These are phyloP conservation scores for Nephrotoma appendiculata DNA, from an alignment of 2,888 invertebrate genomes.

Conservation along the genomic window DNA sequence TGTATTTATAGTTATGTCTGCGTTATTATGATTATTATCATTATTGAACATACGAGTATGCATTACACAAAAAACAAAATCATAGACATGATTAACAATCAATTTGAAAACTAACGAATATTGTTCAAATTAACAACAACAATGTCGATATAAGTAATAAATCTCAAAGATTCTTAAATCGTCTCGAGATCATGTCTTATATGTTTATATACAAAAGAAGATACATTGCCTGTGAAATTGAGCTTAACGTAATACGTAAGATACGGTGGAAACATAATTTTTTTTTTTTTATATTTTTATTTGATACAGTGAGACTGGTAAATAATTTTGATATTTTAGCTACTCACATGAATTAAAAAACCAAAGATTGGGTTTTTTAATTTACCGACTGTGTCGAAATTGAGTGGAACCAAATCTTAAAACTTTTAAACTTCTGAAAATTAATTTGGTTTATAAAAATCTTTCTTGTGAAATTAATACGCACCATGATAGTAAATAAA, in stretches of 20 bases:
- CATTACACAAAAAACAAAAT: background rate
- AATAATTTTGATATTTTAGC: background rate
- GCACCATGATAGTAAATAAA: background rate
- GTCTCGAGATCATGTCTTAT: background rate
- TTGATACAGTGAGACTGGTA: background rate
- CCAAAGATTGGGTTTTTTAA: background rate
- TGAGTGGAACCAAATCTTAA: background rate
- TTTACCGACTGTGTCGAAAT: background rate
- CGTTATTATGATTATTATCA: background rate
- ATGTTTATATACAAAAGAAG: background rate
- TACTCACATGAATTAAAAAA: background rate
- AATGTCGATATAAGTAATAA: background rate
- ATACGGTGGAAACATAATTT: background rate
- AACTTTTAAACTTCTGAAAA: background rate
- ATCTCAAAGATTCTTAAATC: background rate
- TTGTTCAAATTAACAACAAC: background rate
- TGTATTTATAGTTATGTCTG: background rate
- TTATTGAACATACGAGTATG: background rate
- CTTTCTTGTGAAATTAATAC: background rate
- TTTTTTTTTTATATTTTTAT: background rate
- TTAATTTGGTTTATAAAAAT: background rate
- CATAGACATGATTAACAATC: background rate
- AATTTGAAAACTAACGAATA: background rate
- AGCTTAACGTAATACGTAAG: background rate
- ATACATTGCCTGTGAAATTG: background rate